These are phyloP conservation scores for Nomada fabriciana DNA, from an alignment of 2,888 invertebrate species.

Conservation along the genomic window DNA sequence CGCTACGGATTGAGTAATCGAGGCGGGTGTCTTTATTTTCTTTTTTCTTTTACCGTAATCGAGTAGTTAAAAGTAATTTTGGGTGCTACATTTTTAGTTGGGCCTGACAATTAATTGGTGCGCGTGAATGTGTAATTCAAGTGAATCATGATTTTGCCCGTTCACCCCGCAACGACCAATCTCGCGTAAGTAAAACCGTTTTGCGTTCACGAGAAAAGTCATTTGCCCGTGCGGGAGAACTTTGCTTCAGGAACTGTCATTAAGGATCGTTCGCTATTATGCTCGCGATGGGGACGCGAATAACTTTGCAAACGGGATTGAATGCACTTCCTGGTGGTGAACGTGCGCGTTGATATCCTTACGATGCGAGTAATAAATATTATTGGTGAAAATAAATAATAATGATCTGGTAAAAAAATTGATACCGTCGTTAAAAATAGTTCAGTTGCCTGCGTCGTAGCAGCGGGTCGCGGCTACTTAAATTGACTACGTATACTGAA, in stretches of 20 bases:
- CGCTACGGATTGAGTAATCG: neutral
- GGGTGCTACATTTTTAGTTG: neutral
- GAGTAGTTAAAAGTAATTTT: no score
- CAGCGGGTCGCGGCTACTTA: neutral
- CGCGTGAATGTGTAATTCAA: slow-evolving; percentile 10
- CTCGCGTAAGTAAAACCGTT: slow-evolving; percentile 33
- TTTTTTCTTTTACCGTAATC: no score
- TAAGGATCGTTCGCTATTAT: slow-evolving; percentile 56
- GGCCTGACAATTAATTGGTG: neutral
- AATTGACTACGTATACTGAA: neutral
- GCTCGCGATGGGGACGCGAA: slow-evolving; percentile 29
- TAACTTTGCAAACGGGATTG: slow-evolving; percentile 9
- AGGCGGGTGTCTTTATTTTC: neutral
- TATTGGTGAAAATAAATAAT: neutral
- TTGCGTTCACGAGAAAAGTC: slow-evolving; percentile 41
- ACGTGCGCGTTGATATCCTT: neutral
- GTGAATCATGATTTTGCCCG: slow-evolving; percentile 23
- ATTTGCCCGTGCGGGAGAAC: slow-evolving; percentile 47
- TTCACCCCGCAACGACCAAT: slow-evolving; percentile 17
- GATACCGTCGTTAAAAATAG: neutral
- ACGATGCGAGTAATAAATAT: slow-evolving; percentile 13
- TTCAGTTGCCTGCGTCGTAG: no score
- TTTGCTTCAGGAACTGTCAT: slow-evolving; percentile 50
- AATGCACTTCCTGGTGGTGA: neutral
- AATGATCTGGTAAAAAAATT: neutral